Conservation (phyloP, 2,888 invertebrate species). For the Euplagia quadripunctaria region DNA sequence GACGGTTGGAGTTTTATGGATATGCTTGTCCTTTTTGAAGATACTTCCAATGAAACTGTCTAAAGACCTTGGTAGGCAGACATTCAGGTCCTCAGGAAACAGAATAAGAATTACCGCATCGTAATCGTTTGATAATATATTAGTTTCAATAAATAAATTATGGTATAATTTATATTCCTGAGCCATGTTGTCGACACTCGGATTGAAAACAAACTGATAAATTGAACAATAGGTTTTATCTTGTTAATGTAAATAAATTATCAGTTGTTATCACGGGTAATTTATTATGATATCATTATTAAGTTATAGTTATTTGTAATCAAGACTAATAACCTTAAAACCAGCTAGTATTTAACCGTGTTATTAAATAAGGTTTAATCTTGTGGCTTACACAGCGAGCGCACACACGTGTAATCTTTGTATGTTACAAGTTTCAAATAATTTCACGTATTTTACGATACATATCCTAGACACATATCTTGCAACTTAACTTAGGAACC, state of each 20-base stretch:
- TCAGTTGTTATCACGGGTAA: slow-evolving; percentile 17
- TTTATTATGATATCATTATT: slow-evolving; percentile 16
- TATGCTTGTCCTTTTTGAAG: slow-evolving; percentile 72
- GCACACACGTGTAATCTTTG: not conserved
- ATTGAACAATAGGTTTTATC: slow-evolving; percentile 3
- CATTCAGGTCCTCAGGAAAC: slow-evolving; percentile 82
- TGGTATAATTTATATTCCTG: slow-evolving; percentile 73
- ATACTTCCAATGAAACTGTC: slow-evolving; percentile 72
- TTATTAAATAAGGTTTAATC: not conserved
- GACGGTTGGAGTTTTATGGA: slow-evolving; percentile 85
- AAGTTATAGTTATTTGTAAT: slow-evolving; percentile 4
- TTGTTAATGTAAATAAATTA: slow-evolving; percentile 11
- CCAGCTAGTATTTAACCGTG: not conserved
- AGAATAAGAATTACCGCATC: slow-evolving; percentile 89
- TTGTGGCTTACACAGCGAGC: too few species aligned
- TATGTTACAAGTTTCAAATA: not conserved
- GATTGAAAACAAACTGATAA: slow-evolving; percentile 12
- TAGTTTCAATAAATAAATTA: slow-evolving; percentile 81
- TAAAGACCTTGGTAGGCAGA: slow-evolving; percentile 76
- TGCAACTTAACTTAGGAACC: too few species aligned
- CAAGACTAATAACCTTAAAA: not conserved
- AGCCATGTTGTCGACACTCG: slow-evolving; percentile 6
- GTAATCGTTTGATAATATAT: slow-evolving; percentile 83
- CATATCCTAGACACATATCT: too few species aligned
- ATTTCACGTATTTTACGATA: not conserved